Base-by-base conservation (phyloP, 2,888 invertebrate genomes). In the Lepidocyrtinus sp. region DNA sequence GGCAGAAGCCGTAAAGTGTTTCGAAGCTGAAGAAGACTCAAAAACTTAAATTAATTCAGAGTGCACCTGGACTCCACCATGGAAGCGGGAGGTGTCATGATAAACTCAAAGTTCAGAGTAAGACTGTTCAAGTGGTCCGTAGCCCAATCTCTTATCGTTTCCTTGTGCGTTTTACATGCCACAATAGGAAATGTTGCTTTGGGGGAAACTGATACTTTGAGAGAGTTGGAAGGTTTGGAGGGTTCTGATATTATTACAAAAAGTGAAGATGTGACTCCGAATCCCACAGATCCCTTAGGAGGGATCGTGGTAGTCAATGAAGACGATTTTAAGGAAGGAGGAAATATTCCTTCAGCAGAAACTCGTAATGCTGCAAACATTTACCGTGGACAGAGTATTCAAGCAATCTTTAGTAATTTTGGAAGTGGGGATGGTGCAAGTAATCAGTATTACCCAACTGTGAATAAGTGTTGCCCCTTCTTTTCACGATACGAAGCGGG, bases 401-500 rank as follows among this genome's bases (percentile, higher is more conserved):
- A 71, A 65, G 50, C 64, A 27, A 61, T 71, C 12, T 12, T 81
- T 2, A 71, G 27, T 12, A 71, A 24, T 61, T 70, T 68, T 7
- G 62, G 25, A 2, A 19, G 7, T 19, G 65, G 59, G 21, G 45
- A 9, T 1, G 46, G 36, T 62, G 46, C 17, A 24, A 46, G 21
- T 3, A 61, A 73, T 24, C 62, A 24, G 26, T 62, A 67, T 19
- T 84, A 83, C 55, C 85, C 84, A 0, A 84, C 76, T 24, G 84
- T 86, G 9, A 83, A 85, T 59, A 86, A 86, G 70, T 86, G 86
- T 26, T 86, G 86, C 64, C 84, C 83, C 0, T 78, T 84, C 50
- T 71, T 82, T 69, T 81, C 81, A 46, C 79, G 83, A 9, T 86
- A 86, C 75, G 85, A 85, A 21, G 80, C 82, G 75, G 86, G 84